Evolutionary conservation across 2,888 invertebrate genomes (phyloP), one percentile per base, ranked within the genome.

Genomic region (Lepidonotus clava): DNA sequence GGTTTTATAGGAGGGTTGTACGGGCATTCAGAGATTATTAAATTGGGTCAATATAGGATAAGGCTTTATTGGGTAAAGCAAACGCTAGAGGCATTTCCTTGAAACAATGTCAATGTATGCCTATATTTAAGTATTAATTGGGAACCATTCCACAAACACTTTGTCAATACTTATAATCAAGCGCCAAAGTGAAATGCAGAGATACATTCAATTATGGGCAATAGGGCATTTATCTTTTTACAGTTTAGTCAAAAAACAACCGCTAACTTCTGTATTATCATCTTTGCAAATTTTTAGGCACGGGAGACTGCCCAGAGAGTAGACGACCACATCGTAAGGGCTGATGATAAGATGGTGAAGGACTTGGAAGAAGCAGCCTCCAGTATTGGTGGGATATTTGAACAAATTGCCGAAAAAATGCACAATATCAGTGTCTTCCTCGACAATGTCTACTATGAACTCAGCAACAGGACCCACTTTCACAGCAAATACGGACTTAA

Each of bases 281-380:
- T 46, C 46, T 46, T 46, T 46, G 18, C 46, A 11, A 18, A 46
- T 46, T 46, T 67, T 18, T 21, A 67, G 46, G 85, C 85, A 21
- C 46, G 61, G 34, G 85, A 85, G 51, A 85, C 85, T 2, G n/a
- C 40, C 0, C 85, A 85, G 53, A 24, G 85, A 4, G 71, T 85
- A 1, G 85, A 85, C 46, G 21, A 0, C 0, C 24, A 32, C 32
- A 51, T 85, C n/a, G 76, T 51, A 1, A 53, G 5, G 0, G 4
- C 6, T 11, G 85, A 85, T 53, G 18, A 24, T n/a, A 21, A 14
- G 6, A 61, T 85, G 51, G 85, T 85, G 4, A 14, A 51, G 8
- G 38, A 46, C 24, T 36, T 85, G 8, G 34, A 8, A 28, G 18
- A 32, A 8, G 71, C 85, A 6, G 76, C 76, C 0, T 38, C 41